Evolutionary conservation across 2,888 invertebrate species (phyloP).

Genomic region (Carterocephalus palaemon): DNA sequence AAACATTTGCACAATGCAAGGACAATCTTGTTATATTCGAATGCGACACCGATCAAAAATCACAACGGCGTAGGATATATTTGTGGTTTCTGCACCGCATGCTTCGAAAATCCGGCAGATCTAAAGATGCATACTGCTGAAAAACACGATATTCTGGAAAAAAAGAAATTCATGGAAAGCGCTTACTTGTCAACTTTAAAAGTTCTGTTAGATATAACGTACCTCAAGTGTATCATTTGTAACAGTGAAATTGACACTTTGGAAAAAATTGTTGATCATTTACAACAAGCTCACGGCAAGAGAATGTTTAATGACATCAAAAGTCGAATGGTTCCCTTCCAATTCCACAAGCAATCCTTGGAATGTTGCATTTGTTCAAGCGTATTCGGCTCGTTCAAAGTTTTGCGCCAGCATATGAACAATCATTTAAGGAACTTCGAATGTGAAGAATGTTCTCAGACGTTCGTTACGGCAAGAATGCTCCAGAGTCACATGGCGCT

Average conservation of each 20-base stretch:
- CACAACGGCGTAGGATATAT: constrained; percentile 38
- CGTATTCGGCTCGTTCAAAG: constrained; percentile 29
- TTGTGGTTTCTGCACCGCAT: constrained; percentile 43
- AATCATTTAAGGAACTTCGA: constrained; percentile 48
- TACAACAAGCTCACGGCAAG: constrained; percentile 39
- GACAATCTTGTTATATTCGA: constrained; percentile 41
- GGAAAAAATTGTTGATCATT: constrained; percentile 41
- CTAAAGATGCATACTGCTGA: constrained; percentile 44
- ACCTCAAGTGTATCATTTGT: constrained; percentile 48
- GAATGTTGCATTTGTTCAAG: constrained; percentile 43
- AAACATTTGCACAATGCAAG: constrained; percentile 53
- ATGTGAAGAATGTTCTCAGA: constrained; percentile 41
- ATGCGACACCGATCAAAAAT: constrained; percentile 46
- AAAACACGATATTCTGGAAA: constrained; percentile 37
- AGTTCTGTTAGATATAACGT: constrained; percentile 52
- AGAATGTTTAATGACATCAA: constrained; percentile 42
- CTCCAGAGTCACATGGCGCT: constrained; percentile 27
- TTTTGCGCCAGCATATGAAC: constrained; percentile 55
- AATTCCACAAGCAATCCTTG: constrained; percentile 39
- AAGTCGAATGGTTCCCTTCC: constrained; percentile 49
- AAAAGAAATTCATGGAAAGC: constrained; percentile 38
- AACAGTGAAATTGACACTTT: constrained; percentile 33
- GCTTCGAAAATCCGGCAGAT: constrained; percentile 37
- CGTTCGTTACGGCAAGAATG: constrained; percentile 34
- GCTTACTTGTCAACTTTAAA: constrained; percentile 33